Base-by-base conservation (phyloP, 2,888 invertebrate genomes). In the Eupithecia exiguata region DNA sequence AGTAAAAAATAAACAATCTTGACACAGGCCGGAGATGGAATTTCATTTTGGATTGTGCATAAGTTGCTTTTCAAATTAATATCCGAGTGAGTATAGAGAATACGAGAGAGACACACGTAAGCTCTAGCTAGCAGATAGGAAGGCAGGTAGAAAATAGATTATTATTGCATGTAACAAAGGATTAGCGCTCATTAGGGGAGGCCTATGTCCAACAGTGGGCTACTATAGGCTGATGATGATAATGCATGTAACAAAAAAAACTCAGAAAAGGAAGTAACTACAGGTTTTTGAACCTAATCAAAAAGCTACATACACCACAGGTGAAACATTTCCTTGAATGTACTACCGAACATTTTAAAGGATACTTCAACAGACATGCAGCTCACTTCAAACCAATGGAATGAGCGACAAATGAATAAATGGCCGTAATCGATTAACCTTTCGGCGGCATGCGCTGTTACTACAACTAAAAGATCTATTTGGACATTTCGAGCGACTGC, bases 391-490 rank as follows among this genome's bases (percentile, higher is more conserved):
- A 58, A 58, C 58, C 25, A 58, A 58, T 58, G 25, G 25, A 58
- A 72, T 72, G 35, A 69, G 53, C 78, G 81, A 82, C 83, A 81
- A 77, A 82, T 79, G 78, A 84, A 84, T 83, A 80, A 84, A 85
- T 85, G 81, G 81, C 79, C 69, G 76, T 79, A 80, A 77, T 78
- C 79, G 77, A 79, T 81, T 81, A 83, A 79, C 82, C 81, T 80
- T 80, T 84, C 79, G 75, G 81, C 84, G 84, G 81, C 74, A 86
- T 82, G 82, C 81, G 88, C 88, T 88, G 88, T 89, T 87, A 86
- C 84, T 80, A 81, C 83, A 84, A 84, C 82, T 58, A 86, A 85
- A 82, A 81, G 84, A 81, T 85, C 92, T 92, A 93, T 93, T 92
- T 90, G 85, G 84, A 87, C 89, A 6, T 40, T 38, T 14, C 63